Percentiles rank a stretch among this genome's conserved stretches.
phyloP scores from a whole-genome alignment of 1,140 invertebrate species.

The Procambarus clarkii region DNA sequence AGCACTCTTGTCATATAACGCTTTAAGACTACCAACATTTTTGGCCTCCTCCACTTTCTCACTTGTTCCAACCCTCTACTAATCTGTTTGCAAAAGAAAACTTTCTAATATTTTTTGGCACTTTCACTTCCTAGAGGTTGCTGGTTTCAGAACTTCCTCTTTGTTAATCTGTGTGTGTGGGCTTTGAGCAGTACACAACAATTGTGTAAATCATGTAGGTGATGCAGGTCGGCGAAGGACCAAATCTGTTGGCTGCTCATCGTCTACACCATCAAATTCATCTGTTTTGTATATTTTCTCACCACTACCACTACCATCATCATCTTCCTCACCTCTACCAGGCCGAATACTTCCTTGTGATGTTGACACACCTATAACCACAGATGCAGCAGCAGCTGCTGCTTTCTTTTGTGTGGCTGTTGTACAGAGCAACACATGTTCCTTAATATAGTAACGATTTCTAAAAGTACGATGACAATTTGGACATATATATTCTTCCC shows the following conservation, averaged over 20 bases:
- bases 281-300: conserved; percentile 6
- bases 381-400: conserved; percentile 49
- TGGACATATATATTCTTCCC: conserved; percentile 71
- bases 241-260: conserved; percentile 53
- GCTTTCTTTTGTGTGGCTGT: conserved; percentile 65
- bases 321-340: conserved; percentile 18
- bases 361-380: conserved; percentile 21
- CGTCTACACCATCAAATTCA: conserved; percentile 23
- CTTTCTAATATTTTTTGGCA: no score
- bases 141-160: no score
- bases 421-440: conserved; percentile 67
- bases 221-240: conserved; percentile 47
- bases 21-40: no score
- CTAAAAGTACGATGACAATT: conserved; percentile 67
- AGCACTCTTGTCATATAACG: no score
- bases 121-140: no score
- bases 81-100: no score
- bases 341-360: conserved; percentile 13
- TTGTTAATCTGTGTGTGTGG: no score
- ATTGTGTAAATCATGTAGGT: conserved; percentile 27
- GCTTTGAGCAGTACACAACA: conserved; percentile 7
- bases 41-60: no score
- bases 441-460: conserved; percentile 72
- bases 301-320: background rate
- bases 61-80: no score